Evolutionary conservation across 2,888 invertebrate species (phyloP).

Genomic region (Drosophila pegasa): DNA sequence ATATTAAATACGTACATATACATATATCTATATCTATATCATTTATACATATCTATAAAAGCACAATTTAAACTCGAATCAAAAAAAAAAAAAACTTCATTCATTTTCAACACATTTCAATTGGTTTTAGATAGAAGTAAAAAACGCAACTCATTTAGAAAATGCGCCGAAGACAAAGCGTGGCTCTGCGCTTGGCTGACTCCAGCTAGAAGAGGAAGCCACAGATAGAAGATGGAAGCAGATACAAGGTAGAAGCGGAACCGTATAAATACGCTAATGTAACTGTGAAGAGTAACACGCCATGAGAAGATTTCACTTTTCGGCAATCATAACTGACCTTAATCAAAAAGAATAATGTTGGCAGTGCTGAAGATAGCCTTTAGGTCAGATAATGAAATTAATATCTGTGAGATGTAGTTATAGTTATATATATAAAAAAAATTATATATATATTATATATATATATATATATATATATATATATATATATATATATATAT

Average conservation of each 20-base stretch:
- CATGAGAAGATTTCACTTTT: conserved; percentile 66
- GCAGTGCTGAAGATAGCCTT: conserved; percentile 36
- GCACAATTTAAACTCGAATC: background rate
- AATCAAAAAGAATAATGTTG: conserved; percentile 68
- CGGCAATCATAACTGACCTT: conserved; percentile 70
- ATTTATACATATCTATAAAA: background rate
- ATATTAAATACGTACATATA: background rate
- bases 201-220: conserved; percentile 11
- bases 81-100: background rate
- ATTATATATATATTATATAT: background rate
- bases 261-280: background rate
- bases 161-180: conserved; percentile 8
- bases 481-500: no score
- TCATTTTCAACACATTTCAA: conserved; percentile 4
- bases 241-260: conserved; percentile 3
- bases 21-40: background rate
- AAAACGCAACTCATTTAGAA: conserved; percentile 20
- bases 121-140: background rate
- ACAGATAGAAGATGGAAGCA: conserved; percentile 5
- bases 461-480: background rate
- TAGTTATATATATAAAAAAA: conserved; percentile 1
- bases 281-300: conserved; percentile 25
- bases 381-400: conserved; percentile 4
- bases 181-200: conserved; percentile 46
- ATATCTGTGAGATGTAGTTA: background rate